These are phyloP conservation scores for Agraylea sexmaculata DNA, from an alignment of 1,140 invertebrate genomes.

Conservation along the genomic window DNA sequence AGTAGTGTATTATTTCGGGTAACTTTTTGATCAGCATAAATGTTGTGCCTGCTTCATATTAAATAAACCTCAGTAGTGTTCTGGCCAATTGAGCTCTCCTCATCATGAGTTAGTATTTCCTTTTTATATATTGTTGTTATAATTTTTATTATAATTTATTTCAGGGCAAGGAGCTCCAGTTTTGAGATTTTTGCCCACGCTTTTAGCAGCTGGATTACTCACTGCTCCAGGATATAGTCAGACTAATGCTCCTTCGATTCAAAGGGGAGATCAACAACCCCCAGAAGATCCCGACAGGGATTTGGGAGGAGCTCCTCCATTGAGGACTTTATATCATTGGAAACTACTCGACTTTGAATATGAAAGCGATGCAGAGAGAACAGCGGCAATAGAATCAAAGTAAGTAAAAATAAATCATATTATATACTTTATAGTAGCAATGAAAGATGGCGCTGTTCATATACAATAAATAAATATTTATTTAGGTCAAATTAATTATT, in stretches of 20 bases:
- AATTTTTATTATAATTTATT: no score
- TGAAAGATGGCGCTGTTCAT: background rate
- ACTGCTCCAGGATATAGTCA: background rate
- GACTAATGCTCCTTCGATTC: background rate
- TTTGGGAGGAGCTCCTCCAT: conserved; percentile 25
- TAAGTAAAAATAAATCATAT: conserved; percentile 3
- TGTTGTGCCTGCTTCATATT: no score
- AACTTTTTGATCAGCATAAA: no score
- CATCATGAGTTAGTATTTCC: no score
- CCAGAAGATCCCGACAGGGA: conserved; percentile 23
- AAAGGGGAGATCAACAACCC: conserved; percentile 14
- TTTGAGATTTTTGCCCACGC: conserved; percentile 10
- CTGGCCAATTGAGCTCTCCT: no score
- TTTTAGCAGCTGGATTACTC: conserved; percentile 12
- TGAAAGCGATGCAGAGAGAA: conserved; percentile 23
- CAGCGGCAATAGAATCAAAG: conserved; percentile 13
- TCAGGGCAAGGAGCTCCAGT: conserved; percentile 8
- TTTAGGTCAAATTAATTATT: conserved; percentile 17
- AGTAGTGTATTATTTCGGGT: conserved; percentile 1
- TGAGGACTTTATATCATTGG: conserved; percentile 34
- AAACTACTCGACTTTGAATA: conserved; percentile 35
- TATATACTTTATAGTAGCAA: background rate
- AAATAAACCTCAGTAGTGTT: no score
- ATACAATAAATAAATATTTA: background rate
- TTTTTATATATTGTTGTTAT: no score